A percentile compares a stretch with the other conserved stretches of the same genome.
phyloP scores from a whole-genome alignment of 2,888 invertebrate species.

The Caenorhabditis imperialis region DNA sequence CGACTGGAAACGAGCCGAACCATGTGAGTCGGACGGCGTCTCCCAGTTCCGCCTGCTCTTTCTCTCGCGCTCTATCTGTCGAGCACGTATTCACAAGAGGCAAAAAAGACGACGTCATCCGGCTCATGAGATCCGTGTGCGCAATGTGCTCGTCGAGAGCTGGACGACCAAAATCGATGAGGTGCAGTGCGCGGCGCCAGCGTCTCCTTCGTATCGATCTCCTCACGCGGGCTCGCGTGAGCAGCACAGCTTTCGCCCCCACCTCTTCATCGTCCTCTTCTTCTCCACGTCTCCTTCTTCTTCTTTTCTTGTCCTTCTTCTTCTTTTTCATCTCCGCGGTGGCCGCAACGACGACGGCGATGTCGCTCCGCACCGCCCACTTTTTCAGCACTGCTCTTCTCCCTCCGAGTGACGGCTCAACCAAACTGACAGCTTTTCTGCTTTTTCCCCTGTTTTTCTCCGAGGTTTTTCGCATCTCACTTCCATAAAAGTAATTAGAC shows the following conservation, averaged over 20 bases:
- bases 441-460: constrained; percentile 18
- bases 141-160: constrained; percentile 31
- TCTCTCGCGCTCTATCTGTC: constrained; percentile 18
- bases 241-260: constrained; percentile 50
- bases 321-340: constrained; percentile 7
- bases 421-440: constrained; percentile 41
- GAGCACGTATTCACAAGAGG: constrained; percentile 27
- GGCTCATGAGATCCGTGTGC: constrained; percentile 35
- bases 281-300: constrained; percentile 9
- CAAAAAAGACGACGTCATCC: constrained; percentile 48
- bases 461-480: constrained; percentile 25
- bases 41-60: constrained; percentile 4
- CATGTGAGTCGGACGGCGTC: constrained; percentile 32
- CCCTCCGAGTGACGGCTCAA: constrained; percentile 20
- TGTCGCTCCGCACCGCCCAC: constrained; percentile 34
- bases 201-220: constrained; percentile 48
- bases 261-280: constrained; percentile 45
- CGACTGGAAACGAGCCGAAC: constrained; percentile 41
- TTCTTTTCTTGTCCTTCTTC: constrained; percentile 19
- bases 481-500: constrained; percentile 18
- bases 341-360: constrained; percentile 10
- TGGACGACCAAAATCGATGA: constrained; percentile 32
- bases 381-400: constrained; percentile 36
- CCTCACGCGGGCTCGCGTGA: constrained; percentile 26
- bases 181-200: constrained; percentile 31